phyloP scores from a whole-genome alignment of 2,888 invertebrate species.

The Xanthorhoe designata region DNA sequence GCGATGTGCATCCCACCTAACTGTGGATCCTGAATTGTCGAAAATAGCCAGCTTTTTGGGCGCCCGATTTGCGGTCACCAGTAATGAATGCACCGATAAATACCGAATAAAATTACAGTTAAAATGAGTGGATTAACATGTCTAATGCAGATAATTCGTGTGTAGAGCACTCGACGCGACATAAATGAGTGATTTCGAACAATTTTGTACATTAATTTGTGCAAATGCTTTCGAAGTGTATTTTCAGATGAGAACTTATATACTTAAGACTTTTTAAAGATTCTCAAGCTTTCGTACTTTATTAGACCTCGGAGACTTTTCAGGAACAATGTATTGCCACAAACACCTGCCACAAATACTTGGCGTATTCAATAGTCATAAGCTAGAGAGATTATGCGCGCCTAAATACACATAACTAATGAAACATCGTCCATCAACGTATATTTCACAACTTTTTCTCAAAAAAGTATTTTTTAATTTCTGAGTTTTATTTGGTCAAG shows the following conservation, averaged over 20 bases:
- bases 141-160: conserved; percentile 85
- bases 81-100: conserved; percentile 86
- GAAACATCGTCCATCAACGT: no score
- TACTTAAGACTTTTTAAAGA: no score
- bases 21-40: conserved; percentile 59
- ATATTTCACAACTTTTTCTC: background rate
- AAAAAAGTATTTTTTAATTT: background rate
- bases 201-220: conserved; percentile 31
- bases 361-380: no score
- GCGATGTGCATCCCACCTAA: conserved; percentile 45
- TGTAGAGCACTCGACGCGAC: conserved; percentile 74
- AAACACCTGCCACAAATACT: no score
- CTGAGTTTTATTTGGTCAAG: conserved; percentile 15
- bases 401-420: no score
- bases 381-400: no score
- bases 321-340: background rate
- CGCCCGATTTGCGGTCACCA: conserved; percentile 81
- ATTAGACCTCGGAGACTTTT: background rate
- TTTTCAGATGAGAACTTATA: background rate
- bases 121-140: conserved; percentile 86
- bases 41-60: conserved; percentile 84
- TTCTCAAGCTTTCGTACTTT: background rate
- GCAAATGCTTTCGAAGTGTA: conserved; percentile 26
- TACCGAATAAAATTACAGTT: conserved; percentile 86
- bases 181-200: conserved; percentile 77